Conservation (phyloP, 1,140 invertebrate genomes). For the Druon quercuslanigerum region DNA sequence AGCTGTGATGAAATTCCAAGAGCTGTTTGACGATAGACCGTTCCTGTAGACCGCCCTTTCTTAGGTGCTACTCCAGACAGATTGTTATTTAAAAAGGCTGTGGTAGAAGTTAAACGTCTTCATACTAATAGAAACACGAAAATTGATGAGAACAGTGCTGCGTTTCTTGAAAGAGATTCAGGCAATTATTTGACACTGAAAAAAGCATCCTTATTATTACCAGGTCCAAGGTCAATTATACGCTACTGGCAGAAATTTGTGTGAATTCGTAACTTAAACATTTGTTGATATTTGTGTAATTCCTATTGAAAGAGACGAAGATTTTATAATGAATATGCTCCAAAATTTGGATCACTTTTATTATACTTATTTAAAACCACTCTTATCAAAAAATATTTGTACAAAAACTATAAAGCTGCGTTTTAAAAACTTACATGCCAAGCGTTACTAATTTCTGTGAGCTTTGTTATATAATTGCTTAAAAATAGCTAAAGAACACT, state of each 20-base stretch:
- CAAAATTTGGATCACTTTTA: conserved; percentile 33
- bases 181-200: conserved; percentile 13
- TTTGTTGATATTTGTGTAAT: conserved; percentile 30
- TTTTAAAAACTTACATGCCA: not conserved
- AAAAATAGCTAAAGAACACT: not conserved
- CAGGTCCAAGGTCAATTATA: conserved; percentile 40
- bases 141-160: conserved; percentile 29
- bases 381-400: conserved; percentile 39
- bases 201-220: conserved; percentile 41
- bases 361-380: conserved; percentile 35
- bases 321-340: conserved; percentile 37
- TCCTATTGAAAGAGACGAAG: conserved; percentile 36
- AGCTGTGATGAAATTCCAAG: conserved; percentile 38
- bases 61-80: conserved; percentile 61
- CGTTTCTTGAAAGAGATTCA: conserved; percentile 26
- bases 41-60: conserved; percentile 44
- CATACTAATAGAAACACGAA: conserved; percentile 28
- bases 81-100: conserved; percentile 48
- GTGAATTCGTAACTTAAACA: conserved; percentile 39
- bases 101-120: conserved; percentile 49
- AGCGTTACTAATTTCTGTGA: not conserved
- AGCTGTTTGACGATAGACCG: conserved; percentile 35
- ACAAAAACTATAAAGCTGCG: conserved; percentile 21
- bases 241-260: conserved; percentile 32
- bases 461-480: not conserved